Base-by-base conservation (phyloP, 1,140 invertebrate species). In the Caenorhabditis brenneri region DNA sequence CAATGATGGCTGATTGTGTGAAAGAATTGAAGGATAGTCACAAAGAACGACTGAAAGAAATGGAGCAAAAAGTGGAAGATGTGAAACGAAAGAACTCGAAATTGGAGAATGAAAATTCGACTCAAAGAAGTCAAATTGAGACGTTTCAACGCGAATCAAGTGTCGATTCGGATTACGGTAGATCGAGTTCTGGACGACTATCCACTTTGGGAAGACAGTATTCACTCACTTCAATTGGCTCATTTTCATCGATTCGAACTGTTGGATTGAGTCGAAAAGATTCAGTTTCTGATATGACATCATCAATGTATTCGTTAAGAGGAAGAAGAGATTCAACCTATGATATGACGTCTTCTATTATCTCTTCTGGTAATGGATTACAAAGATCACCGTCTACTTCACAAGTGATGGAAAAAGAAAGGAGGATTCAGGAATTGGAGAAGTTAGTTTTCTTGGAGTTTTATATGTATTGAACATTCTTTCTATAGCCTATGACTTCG, bases 1-100 rank as follows among this genome's bases (percentile, higher is more conserved):
- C 83, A 5, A 82, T 90, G 51, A 89, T 89, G 88, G 86, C 90
- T 27, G 84, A 86, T 33, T 89, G 88, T 79, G 74, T 89, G 27
- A 58, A 81, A 51, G 88, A 89, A 55, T 58, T 89, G 55, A 89
- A 88, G 46, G 80, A 87, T 29, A 82, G 80, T 22, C 88, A 89
- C 33, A 89, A 89, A 82, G 65, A 80, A n/a, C 42, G 79, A 33
- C 65, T 89, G 22, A 84, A 49, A 22, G 87, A 89, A 79, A 55
- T 89, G 81, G 87, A 88, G 16, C 49, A 80, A n/a, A 81, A 85
- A 78, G 48, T 89, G 22, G 88, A 89, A 46, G 88, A 89, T 36
- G 46, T 84, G 12, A 88, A 86, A 46, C 69, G 86, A 39, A 89
- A 89, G 60, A 74, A 80, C 31, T 78, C 79, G 29, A 88, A 88